phyloP scores from a whole-genome alignment of 2,113 vertebrate species.

The Corvus hawaiiensis region DNA sequence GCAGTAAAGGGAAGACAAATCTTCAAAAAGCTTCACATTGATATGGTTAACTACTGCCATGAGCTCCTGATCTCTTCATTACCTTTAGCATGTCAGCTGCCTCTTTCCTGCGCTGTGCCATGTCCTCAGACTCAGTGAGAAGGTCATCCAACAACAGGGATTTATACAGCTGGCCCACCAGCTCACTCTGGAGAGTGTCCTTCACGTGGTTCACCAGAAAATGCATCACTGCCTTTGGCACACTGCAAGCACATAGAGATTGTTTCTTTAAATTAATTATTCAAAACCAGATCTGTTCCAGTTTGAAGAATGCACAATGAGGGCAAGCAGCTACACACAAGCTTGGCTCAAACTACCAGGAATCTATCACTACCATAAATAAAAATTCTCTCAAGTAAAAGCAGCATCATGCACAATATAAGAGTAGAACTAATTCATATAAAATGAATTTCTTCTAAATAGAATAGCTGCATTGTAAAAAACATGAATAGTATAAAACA shows the following conservation, averaged over 20 bases:
- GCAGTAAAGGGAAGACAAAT: background rate
- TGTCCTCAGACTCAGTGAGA: constrained; percentile 96
- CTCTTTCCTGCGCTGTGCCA: constrained; percentile 96
- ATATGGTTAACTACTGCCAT: background rate
- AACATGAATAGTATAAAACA: background rate
- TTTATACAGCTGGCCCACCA: constrained; percentile 96
- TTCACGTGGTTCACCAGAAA: constrained; percentile 98
- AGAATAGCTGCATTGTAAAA: background rate
- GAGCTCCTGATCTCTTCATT: background rate
- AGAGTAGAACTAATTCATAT: background rate
- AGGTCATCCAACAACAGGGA: constrained; percentile 88
- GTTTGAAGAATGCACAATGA: background rate
- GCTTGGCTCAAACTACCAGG: background rate
- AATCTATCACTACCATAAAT: background rate
- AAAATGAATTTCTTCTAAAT: background rate
- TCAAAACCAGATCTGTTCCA: background rate
- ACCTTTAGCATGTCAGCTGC: constrained; percentile 98
- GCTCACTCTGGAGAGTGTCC: constrained; percentile 95
- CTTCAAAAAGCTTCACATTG: background rate
- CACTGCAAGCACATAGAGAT: constrained; percentile 70
- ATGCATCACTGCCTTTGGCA: constrained; percentile 99
- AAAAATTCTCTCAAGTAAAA: background rate
- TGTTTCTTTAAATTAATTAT: background rate
- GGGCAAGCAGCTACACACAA: background rate
- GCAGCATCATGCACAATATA: background rate